These are phyloP conservation scores for Cephus sareptanus DNA, from an alignment of 2,888 invertebrate genomes.

Conservation along the genomic window DNA sequence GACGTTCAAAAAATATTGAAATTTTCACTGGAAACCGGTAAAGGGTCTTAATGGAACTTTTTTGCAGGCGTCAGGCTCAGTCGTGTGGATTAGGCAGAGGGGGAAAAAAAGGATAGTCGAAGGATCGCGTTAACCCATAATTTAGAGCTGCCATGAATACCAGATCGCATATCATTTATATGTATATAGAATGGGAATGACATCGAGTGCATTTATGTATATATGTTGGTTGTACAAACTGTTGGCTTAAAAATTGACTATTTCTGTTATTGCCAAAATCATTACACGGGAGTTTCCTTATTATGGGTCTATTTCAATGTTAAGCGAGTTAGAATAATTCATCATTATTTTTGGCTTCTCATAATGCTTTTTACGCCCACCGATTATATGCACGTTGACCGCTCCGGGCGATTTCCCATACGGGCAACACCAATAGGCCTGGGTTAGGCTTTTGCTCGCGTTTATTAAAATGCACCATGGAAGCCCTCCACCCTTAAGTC, in stretches of 20 bases:
- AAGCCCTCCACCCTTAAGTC: conserved; percentile 19
- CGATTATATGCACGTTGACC: conserved; percentile 56
- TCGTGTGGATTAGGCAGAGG: background rate
- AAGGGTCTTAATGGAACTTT: too few species aligned
- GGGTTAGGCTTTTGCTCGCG: conserved; percentile 15
- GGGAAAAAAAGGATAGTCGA: background rate
- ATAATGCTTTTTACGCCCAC: conserved; percentile 53
- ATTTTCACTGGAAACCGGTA: too few species aligned
- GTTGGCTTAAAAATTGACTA: background rate
- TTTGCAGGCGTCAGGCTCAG: background rate
- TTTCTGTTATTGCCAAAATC: background rate
- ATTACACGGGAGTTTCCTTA: conserved; percentile 13
- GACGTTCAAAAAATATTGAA: too few species aligned
- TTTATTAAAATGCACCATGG: conserved; percentile 51
- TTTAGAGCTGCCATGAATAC: background rate
- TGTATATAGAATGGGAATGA: background rate
- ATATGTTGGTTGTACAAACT: background rate
- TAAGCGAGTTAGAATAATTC: conserved; percentile 49
- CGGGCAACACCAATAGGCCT: conserved; percentile 29
- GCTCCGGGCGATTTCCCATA: conserved; percentile 60
- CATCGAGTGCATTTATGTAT: background rate
- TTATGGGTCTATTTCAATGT: background rate
- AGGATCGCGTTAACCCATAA: background rate
- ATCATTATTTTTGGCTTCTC: conserved; percentile 60
- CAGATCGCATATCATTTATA: background rate